Evolutionary conservation across 1,140 invertebrate genomes (phyloP), one percentile per base, ranked within the genome.

Genomic region (Bombus consobrinus): DNA sequence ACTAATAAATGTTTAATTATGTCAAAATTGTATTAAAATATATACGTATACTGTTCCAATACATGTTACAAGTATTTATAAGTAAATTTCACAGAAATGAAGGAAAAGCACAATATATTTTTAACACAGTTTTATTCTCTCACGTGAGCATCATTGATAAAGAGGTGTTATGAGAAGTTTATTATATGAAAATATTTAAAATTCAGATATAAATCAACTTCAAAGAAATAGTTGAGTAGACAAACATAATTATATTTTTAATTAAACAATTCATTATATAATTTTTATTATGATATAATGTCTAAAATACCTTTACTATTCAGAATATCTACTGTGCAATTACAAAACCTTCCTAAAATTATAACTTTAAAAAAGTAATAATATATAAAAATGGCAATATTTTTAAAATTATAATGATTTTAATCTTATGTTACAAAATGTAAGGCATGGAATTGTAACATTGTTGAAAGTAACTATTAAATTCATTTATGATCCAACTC

Each of bases 81-180:
- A 75, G 1, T 37, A 18, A 57, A 37, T 75, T 75, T 57, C 15
- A 34, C 10, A 74, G 18, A 41, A 75, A 75, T 34, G 18, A 72
- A 72, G 15, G 10, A 75, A 75, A 75, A 57, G 25, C 25, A 28
- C 6, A 9, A 73, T n/a, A 22, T 75, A 37, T 37, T 37, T 53
- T 75, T 75, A 37, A 37, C 22, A 37, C 28, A 75, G 12, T 75
- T 75, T 34, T 75, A 75, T 75, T 75, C 13, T 74, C 32, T 75
- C 47, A 57, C 1, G 32, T 25, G 28, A 74, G 41, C 10, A 75
- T 75, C 10, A 37, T n/a, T 72, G 32, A 53, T 22, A 53, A 25
- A 13, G 47, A 43, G 9, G 12, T 57, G 3, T 12, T 28, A 73
- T 18, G 41, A 47, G 4, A 72, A 72, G 6, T 43, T 72, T 43